Evolutionary conservation across 2,797 vertebrate genomes (phyloP).

Genomic region (Notamacropus eugenii): DNA sequence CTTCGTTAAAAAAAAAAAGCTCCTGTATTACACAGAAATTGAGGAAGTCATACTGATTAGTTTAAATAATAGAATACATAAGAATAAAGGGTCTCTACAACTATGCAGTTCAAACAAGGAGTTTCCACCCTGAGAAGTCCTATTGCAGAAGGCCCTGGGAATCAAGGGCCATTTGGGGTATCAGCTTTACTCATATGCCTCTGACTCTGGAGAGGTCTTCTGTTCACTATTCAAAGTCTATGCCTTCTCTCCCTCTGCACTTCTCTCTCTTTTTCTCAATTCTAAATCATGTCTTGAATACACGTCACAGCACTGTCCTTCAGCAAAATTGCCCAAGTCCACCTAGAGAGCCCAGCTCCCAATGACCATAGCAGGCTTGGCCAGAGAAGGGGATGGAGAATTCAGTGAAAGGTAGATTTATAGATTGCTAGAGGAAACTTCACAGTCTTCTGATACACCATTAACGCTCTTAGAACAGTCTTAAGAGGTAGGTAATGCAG

Average conservation of each 20-base stretch:
- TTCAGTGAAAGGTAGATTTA: neutral
- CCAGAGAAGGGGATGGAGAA: neutral
- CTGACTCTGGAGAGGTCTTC: neutral
- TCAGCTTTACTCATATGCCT: neutral
- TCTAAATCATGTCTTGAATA: neutral
- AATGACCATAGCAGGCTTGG: neutral
- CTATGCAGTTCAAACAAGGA: neutral
- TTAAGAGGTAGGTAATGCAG: neutral
- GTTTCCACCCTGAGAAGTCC: neutral
- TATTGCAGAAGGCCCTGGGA: neutral
- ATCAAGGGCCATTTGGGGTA: neutral
- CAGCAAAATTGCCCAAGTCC: neutral
- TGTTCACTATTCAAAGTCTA: neutral
- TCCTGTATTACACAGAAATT: neutral
- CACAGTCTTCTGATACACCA: neutral
- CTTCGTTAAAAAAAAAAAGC: neutral
- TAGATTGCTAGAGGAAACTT: neutral
- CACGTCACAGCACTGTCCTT: neutral
- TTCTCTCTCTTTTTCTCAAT: neutral
- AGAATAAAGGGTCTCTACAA: neutral
- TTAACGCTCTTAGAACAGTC: neutral
- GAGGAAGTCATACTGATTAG: neutral
- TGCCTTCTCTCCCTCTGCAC: neutral
- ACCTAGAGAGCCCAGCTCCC: neutral
- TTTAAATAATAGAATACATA: neutral